Evolutionary conservation across 2,797 vertebrate genomes (phyloP).

Genomic region (Jordanella pulchra): DNA sequence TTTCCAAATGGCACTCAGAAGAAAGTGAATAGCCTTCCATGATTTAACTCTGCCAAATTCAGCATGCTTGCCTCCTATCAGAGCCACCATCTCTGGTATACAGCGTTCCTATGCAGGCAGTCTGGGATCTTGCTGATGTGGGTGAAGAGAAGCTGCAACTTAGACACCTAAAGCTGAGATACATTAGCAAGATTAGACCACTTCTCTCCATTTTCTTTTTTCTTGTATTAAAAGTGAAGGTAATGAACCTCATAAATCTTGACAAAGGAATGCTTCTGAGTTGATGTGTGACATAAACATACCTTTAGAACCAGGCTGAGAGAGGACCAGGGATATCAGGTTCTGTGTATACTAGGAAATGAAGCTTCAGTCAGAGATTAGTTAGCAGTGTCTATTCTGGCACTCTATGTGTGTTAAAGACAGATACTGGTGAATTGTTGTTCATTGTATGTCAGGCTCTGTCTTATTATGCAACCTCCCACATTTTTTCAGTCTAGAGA

Average conservation of each 20-base stretch:
- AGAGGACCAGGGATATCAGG: slow-evolving; percentile 68
- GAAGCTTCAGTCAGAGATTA: slow-evolving; percentile 43
- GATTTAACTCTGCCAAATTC: slow-evolving; percentile 49
- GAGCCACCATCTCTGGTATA: slow-evolving; percentile 62
- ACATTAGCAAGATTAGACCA: slow-evolving; percentile 57
- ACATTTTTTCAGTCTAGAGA: neutral
- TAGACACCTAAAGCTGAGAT: slow-evolving; percentile 68
- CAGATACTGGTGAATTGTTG: slow-evolving; percentile 16
- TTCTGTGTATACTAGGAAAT: slow-evolving; percentile 65
- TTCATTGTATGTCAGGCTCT: slow-evolving; percentile 16
- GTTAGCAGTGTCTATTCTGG: slow-evolving; percentile 48
- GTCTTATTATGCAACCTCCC: neutral
- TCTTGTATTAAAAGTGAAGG: slow-evolving; percentile 68
- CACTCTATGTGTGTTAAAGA: slow-evolving; percentile 25
- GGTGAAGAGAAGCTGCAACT: slow-evolving; percentile 49
- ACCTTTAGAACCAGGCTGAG: slow-evolving; percentile 73
- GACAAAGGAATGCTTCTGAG: slow-evolving; percentile 64
- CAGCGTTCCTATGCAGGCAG: slow-evolving; percentile 63
- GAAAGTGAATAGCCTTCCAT: slow-evolving; percentile 53
- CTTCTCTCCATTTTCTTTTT: slow-evolving; percentile 30
- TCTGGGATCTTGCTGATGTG: slow-evolving; percentile 65
- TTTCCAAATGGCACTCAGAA: slow-evolving; percentile 53
- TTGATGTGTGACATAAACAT: slow-evolving; percentile 73
- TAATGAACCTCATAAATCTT: slow-evolving; percentile 74
- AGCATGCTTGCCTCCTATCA: slow-evolving; percentile 64